Conservation (phyloP, 2,888 invertebrate species). For the Sarcophaga rosellei region DNA sequence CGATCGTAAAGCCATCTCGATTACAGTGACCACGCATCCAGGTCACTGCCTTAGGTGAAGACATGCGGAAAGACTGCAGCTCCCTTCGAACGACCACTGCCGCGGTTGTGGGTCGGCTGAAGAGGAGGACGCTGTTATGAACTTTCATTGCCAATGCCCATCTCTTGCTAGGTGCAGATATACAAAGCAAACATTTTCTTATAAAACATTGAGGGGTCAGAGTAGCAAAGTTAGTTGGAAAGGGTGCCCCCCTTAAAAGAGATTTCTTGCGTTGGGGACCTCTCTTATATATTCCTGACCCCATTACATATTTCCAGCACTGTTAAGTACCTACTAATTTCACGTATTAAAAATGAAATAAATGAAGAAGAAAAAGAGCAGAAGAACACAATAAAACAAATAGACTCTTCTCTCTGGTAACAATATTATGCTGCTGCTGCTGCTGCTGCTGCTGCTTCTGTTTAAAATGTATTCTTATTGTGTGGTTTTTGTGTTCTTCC, state of each 20-base stretch:
- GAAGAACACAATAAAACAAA: conserved; percentile 59
- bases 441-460: conserved; percentile 30
- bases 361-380: not conserved
- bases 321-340: conserved; percentile 54
- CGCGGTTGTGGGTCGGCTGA: too few relatives aligned
- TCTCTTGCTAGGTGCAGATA: too few relatives aligned
- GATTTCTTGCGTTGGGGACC: not conserved
- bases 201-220: too few relatives aligned
- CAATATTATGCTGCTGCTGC: conserved; percentile 64
- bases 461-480: not conserved
- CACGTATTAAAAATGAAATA: conserved; percentile 10
- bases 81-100: too few relatives aligned
- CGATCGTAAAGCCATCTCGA: too few relatives aligned
- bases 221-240: not conserved
- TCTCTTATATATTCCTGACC: not conserved
- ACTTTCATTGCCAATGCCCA: too few relatives aligned
- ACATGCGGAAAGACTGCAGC: too few relatives aligned
- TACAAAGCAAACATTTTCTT: too few relatives aligned
- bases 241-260: not conserved
- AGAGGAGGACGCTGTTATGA: too few relatives aligned
- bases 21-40: too few relatives aligned
- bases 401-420: conserved; percentile 61
- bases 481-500: too few relatives aligned
- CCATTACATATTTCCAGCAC: not conserved
- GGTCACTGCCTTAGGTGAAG: too few relatives aligned